Percentiles rank a stretch among this genome's conserved stretches.
phyloP scores from a whole-genome alignment of 2,888 invertebrate genomes.

The Glomeris marginata region DNA sequence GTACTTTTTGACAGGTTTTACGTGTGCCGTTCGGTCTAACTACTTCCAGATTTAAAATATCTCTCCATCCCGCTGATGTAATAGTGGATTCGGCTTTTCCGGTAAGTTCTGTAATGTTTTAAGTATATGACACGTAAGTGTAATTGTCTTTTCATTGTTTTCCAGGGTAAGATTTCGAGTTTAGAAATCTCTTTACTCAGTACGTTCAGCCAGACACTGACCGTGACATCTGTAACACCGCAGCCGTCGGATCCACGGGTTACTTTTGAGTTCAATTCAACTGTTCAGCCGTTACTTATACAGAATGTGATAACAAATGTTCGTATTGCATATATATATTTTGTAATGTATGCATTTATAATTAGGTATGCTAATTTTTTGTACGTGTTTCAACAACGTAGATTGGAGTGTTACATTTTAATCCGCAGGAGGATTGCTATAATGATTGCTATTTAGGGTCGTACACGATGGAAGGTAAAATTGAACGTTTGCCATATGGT shows the following conservation, averaged over 20 bases:
- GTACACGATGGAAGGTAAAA: too few species aligned
- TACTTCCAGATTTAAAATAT: too few species aligned
- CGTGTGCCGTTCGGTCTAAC: too few species aligned
- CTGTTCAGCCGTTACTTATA: constrained; percentile 21
- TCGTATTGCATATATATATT: too few species aligned
- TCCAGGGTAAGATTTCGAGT: constrained; percentile 58
- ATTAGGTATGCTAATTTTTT: too few species aligned
- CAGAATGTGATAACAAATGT: constrained; percentile 21
- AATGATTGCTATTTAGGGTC: constrained; percentile 58
- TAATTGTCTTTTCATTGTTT: constrained; percentile 15
- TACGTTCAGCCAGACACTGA: constrained; percentile 63
- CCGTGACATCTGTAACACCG: constrained; percentile 49
- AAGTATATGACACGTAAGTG: background rate
- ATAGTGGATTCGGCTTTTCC: constrained; percentile 66
- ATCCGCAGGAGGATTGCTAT: constrained; percentile 53
- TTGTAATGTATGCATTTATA: too few species aligned
- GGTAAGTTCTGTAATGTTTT: constrained; percentile 34
- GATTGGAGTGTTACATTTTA: constrained; percentile 47
- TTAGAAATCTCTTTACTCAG: constrained; percentile 65
- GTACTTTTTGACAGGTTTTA: too few species aligned
- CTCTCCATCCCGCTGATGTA: constrained; percentile 49
- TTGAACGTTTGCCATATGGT: too few species aligned
- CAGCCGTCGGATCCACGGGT: constrained; percentile 46
- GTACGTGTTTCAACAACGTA: constrained; percentile 15
- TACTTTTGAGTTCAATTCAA: constrained; percentile 33